Percentiles rank a stretch among this genome's conserved stretches.
Conservation (phyloP, 2,113 vertebrate genomes). For the Phalacrocorax aristotelis region DNA sequence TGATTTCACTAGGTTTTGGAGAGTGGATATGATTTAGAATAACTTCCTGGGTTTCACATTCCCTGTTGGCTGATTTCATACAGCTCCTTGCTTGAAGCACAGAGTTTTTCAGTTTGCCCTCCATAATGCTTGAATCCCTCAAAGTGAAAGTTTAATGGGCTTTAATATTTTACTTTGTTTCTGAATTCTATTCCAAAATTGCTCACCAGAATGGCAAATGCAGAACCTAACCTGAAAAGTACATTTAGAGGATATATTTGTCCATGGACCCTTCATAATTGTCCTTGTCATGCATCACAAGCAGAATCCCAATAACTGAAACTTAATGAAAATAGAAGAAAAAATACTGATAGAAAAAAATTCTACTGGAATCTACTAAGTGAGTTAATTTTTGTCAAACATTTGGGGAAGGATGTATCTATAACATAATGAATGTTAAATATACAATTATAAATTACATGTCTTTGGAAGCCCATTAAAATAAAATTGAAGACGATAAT, state of each 20-base stretch:
- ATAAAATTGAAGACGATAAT: not conserved
- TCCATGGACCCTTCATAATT: not conserved
- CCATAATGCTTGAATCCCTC: not conserved
- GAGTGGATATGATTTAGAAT: not conserved
- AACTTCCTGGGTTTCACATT: not conserved
- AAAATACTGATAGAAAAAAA: not conserved
- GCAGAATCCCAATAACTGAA: not conserved
- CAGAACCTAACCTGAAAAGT: not conserved
- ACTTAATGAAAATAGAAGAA: not conserved
- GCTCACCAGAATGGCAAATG: not conserved
- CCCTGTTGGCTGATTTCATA: not conserved
- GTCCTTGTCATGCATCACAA: not conserved
- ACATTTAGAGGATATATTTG: not conserved
- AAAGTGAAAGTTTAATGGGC: not conserved
- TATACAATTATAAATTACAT: not conserved
- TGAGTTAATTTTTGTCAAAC: not conserved
- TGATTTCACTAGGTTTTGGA: not conserved
- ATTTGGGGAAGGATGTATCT: not conserved
- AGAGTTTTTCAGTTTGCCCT: not conserved
- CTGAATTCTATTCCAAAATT: not conserved
- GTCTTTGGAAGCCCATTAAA: not conserved
- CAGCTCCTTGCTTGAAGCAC: not conserved
- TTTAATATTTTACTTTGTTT: not conserved
- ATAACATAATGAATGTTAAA: not conserved
- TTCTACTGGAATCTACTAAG: not conserved